These are phyloP conservation scores for Columba guinea DNA, from an alignment of 2,797 vertebrate species.

Conservation along the genomic window DNA sequence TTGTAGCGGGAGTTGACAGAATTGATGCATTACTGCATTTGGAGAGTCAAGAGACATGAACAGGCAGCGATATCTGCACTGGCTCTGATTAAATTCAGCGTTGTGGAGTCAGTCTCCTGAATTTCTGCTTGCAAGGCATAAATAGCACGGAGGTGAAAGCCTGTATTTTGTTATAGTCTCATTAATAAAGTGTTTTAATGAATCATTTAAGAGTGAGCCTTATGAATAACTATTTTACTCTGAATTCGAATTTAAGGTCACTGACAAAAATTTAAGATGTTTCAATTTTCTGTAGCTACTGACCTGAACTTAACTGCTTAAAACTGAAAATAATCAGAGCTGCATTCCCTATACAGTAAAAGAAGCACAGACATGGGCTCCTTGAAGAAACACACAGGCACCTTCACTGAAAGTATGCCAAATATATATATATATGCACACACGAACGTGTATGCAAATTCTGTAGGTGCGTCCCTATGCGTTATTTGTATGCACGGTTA, in stretches of 20 bases:
- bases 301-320: background rate
- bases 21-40: background rate
- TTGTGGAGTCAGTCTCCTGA: background rate
- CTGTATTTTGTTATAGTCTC: background rate
- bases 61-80: background rate
- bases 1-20: background rate
- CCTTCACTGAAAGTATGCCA: background rate
- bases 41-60: background rate
- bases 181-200: background rate
- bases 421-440: fast-evolving
- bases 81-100: background rate
- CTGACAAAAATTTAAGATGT: background rate
- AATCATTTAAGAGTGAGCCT: background rate
- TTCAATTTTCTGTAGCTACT: background rate
- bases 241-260: background rate
- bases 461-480: background rate
- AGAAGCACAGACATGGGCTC: background rate
- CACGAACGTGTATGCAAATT: background rate
- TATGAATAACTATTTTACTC: background rate
- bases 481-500: background rate
- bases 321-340: background rate
- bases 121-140: background rate
- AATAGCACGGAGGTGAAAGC: background rate
- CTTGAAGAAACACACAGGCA: background rate
- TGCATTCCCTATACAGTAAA: background rate